These are phyloP conservation scores for Xiphias gladius DNA, from an alignment of 2,113 vertebrate species.

Conservation along the genomic window DNA sequence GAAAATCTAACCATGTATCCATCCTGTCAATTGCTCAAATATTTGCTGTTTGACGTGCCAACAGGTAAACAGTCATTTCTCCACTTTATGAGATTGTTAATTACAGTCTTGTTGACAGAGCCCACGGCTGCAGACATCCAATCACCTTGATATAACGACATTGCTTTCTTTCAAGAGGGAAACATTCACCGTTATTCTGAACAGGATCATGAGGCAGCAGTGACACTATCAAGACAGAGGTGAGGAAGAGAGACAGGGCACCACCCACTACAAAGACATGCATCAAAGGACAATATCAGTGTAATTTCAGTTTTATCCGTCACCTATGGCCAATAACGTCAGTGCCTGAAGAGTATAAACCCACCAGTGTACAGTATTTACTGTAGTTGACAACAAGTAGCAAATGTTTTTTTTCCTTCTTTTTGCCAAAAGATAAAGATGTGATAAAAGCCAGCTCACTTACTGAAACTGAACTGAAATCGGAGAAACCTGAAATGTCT, in stretches of 20 bases:
- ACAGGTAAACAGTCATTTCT: conserved; percentile 65
- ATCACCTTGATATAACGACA: conserved; percentile 45
- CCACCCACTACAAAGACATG: not conserved
- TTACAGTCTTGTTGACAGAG: conserved; percentile 66
- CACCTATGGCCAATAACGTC: too few relatives aligned
- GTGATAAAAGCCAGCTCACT: not conserved
- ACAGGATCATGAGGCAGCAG: not conserved
- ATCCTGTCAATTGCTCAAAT: conserved; percentile 55
- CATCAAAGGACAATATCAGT: not conserved
- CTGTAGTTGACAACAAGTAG: not conserved
- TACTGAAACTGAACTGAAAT: too few relatives aligned
- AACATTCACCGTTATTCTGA: not conserved
- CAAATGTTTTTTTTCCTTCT: too few relatives aligned
- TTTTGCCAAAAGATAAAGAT: not conserved
- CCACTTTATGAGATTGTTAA: conserved; percentile 54
- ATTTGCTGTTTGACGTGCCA: conserved; percentile 54
- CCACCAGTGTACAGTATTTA: not conserved
- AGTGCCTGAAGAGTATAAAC: not conserved
- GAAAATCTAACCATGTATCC: conserved; percentile 38
- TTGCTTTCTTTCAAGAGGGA: conserved; percentile 25
- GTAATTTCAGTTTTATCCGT: not conserved
- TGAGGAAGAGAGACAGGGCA: too few relatives aligned
- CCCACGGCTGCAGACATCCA: conserved; percentile 60
- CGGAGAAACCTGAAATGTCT: conserved; percentile 31
- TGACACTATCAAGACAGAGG: not conserved